These are phyloP conservation scores for Serilophus lunatus DNA, from an alignment of 2,113 vertebrate species.

Conservation along the genomic window DNA sequence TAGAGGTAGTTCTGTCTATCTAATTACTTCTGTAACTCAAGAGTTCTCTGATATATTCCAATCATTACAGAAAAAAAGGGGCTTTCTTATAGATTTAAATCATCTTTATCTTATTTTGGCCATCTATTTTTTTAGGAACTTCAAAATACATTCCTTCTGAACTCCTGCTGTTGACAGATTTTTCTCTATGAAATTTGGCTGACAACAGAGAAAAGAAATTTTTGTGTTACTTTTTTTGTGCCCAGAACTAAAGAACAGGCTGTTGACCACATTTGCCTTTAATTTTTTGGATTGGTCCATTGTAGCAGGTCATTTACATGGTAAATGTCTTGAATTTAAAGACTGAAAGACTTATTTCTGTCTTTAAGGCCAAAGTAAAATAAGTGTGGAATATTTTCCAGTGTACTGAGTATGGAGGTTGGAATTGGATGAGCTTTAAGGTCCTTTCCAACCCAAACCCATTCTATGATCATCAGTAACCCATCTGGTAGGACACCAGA, in stretches of 20 bases:
- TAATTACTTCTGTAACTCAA: background rate
- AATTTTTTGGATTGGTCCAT: background rate
- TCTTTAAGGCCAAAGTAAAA: background rate
- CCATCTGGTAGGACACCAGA: background rate
- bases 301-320: fast-evolving
- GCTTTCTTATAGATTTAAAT: background rate
- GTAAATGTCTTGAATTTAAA: background rate
- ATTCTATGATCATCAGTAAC: background rate
- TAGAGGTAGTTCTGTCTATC: background rate
- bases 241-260: background rate
- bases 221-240: background rate
- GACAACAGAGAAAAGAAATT: background rate
- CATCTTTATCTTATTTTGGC: fast-evolving
- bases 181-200: background rate
- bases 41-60: background rate
- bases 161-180: background rate
- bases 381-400: background rate
- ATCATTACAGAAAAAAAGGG: background rate
- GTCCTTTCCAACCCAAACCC: background rate
- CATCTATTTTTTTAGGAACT: background rate
- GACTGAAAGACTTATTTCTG: background rate
- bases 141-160: background rate
- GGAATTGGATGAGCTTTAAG: background rate
- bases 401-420: background rate
- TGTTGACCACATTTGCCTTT: background rate